Percentiles rank a stretch among this genome's conserved stretches.
Conservation (phyloP, 2,113 vertebrate genomes). For the Plecotus auritus region DNA sequence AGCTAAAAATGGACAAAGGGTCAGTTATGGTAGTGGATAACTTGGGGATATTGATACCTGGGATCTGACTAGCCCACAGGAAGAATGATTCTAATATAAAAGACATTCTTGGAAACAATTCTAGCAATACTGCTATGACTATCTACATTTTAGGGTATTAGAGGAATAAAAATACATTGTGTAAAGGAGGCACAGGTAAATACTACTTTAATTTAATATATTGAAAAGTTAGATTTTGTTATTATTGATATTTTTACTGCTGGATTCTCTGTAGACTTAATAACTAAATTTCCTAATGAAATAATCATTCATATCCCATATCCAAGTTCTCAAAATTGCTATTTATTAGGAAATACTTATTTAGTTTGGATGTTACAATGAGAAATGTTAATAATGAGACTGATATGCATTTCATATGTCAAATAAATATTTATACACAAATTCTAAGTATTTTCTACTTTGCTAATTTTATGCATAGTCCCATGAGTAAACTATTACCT, state of each 20-base stretch:
- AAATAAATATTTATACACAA: constrained; percentile 8
- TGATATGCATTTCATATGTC: neutral
- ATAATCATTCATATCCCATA: neutral
- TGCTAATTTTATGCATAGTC: neutral
- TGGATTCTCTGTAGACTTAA: neutral
- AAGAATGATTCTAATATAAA: neutral
- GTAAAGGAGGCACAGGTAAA: neutral
- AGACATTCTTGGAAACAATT: neutral
- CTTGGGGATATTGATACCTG: neutral
- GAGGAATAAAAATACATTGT: neutral
- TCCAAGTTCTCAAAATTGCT: neutral
- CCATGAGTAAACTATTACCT: neutral
- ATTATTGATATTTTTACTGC: neutral
- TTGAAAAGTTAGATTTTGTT: neutral
- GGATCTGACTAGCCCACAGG: neutral
- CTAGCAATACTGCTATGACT: neutral
- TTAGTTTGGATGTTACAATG: neutral
- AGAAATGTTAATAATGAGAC: neutral
- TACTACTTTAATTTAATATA: neutral
- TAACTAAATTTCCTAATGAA: neutral
- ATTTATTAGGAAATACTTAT: neutral
- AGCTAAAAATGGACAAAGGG: neutral
- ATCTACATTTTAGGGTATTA: neutral
- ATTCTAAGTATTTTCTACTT: neutral
- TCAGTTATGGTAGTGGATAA: neutral